Conservation (phyloP, 2,113 vertebrate genomes). For the Misgurnus anguillicaudatus region DNA sequence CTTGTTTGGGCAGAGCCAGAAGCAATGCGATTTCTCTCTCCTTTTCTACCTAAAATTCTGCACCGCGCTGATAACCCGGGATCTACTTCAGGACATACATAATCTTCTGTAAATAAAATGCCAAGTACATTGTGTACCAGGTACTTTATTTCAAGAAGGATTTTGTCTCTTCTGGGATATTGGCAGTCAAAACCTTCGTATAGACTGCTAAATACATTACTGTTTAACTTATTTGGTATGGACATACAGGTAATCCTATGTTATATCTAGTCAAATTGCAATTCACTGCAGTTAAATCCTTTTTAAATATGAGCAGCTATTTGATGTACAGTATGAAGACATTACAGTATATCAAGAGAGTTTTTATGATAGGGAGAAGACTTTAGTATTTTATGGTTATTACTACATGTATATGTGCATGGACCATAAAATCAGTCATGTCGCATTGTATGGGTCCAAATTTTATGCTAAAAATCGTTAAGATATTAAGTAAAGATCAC, state of each 20-base stretch:
- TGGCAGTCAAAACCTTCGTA: constrained; percentile 1
- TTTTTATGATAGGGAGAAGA: not conserved
- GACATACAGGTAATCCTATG: constrained; percentile 18
- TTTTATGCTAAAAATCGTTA: no score
- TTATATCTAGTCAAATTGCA: constrained; percentile 21
- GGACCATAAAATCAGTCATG: no score
- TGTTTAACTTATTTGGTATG: constrained; percentile 11
- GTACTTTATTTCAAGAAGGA: constrained; percentile 24
- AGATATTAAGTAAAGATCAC: no score
- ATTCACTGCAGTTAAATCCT: constrained; percentile 11
- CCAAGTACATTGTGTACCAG: constrained; percentile 18
- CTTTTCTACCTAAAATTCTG: constrained; percentile 21
- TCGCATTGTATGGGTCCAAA: no score
- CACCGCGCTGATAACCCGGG: constrained; percentile 20
- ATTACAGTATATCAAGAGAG: not conserved
- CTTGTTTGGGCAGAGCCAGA: constrained; percentile 62
- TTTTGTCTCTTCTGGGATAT: constrained; percentile 13
- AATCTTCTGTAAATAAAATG: constrained; percentile 32
- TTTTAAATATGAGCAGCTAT: constrained; percentile 8
- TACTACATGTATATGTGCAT: no score
- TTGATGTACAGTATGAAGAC: not conserved
- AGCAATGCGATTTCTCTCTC: constrained; percentile 21
- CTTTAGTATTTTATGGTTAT: not conserved
- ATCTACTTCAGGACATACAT: constrained; percentile 17
- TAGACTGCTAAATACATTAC: constrained; percentile 26